A percentile compares a stretch with the other conserved stretches of the same genome.
phyloP scores from a whole-genome alignment of 2,888 invertebrate genomes.

The Coenonympha arcania region DNA sequence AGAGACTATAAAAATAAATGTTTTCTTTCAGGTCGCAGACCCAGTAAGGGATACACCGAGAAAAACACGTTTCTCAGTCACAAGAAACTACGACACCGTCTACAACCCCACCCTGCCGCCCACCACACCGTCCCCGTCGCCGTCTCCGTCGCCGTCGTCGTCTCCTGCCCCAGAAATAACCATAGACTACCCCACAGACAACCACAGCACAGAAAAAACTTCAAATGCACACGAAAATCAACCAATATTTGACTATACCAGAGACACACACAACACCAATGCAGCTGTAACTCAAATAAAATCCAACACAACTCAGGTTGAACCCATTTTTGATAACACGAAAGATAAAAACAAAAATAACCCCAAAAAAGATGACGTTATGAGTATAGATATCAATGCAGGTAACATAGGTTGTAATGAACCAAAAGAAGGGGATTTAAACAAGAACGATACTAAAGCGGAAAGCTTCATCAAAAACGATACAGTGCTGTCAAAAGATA shows the following conservation, averaged over 20 bases:
- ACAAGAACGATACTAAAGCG: not conserved
- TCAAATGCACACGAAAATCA: not conserved
- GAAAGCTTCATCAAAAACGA: not conserved
- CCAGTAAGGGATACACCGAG: conserved; percentile 75
- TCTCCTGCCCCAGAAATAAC: conserved; percentile 13
- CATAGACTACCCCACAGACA: not conserved
- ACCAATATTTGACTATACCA: not conserved
- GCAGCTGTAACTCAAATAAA: not conserved
- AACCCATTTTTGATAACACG: not conserved
- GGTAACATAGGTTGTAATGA: not conserved
- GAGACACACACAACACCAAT: not conserved
- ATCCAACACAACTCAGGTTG: not conserved
- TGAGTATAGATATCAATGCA: not conserved
- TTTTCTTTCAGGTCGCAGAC: conserved; percentile 50
- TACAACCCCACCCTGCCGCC: conserved; percentile 42
- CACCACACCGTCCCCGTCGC: conserved; percentile 26
- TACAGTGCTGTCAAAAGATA: not conserved
- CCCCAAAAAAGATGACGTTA: not conserved
- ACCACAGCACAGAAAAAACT: not conserved
- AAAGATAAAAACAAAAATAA: not conserved
- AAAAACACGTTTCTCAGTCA: conserved; percentile 62
- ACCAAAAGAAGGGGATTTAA: not conserved
- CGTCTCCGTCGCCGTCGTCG: conserved; percentile 20
- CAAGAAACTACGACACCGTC: conserved; percentile 58
- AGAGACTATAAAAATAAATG: too few species aligned